Base-by-base conservation (phyloP, 2,888 invertebrate genomes). In the Eudiplozoon nipponicum region DNA sequence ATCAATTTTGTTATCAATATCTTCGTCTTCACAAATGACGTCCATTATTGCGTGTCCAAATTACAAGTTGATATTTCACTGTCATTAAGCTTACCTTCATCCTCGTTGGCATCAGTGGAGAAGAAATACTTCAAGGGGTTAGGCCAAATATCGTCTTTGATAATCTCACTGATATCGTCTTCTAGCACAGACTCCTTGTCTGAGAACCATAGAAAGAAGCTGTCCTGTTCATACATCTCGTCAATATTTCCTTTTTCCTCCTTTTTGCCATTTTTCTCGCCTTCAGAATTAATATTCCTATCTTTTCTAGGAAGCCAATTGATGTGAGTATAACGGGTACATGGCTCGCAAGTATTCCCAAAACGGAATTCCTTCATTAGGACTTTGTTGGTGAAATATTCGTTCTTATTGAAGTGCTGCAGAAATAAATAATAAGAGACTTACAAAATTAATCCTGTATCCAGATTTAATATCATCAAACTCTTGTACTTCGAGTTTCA, bases 391-490 rank as follows among this genome's bases (percentile, higher is more conserved):
- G 45, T 46, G 45, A 55, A 54, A 43, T 48, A 55, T 19, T 51
- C 51, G 44, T 55, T 55, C 19, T 46, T 35, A 18, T 45, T 44
- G 45, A 55, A 55, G n/a, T 45, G 42, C 33, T 38, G 21, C 17
- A 34, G n/a, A 34, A 15, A 34, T 20, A 5, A n/a, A 7, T n/a
- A 5, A 34, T 20, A 9, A 15, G 5, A 20, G n/a, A 51, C 57
- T 53, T 49, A 57, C 56, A 51, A 57, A 56, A 42, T 53, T 55
- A 39, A 59, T 57, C 47, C 52, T 54, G 59, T 72, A 77, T 2
- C 76, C 76, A 19, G 71, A 71, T 57, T 73, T 73, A 45, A 74
- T 74, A 53, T 77, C 74, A 51, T 75, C 75, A 52, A 72, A 73
- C 54, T 75, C 74, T 54, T 74, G 72, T 11, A 76, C 72, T 58